Evolutionary conservation across 2,888 invertebrate species (phyloP).

Genomic region (Lagria hirta): DNA sequence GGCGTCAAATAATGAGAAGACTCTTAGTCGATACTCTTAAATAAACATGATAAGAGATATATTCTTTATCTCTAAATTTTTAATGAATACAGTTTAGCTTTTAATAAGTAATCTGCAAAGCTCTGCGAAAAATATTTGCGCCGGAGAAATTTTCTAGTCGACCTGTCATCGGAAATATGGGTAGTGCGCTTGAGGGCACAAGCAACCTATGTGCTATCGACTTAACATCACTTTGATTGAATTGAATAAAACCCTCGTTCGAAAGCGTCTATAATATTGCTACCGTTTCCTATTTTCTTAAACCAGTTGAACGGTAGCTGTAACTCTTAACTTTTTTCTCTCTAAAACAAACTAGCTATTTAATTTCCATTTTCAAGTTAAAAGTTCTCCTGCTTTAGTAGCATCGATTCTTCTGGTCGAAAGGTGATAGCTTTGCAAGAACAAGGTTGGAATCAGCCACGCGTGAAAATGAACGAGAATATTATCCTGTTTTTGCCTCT

Average conservation of each 20-base stretch:
- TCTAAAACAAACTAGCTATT: slow-evolving; percentile 20
- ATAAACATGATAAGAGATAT: no score
- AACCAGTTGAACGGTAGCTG: no score
- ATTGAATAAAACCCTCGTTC: slow-evolving; percentile 15
- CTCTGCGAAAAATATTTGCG: slow-evolving; percentile 31
- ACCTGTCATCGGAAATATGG: slow-evolving; percentile 30
- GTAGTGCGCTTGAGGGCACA: slow-evolving; percentile 20
- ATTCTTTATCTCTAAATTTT: no score
- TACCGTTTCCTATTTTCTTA: neutral
- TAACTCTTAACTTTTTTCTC: no score
- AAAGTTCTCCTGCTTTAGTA: slow-evolving; percentile 11
- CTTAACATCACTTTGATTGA: slow-evolving; percentile 26
- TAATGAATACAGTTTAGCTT: no score
- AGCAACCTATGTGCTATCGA: slow-evolving; percentile 17
- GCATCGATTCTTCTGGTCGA: slow-evolving; percentile 30
- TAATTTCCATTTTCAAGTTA: slow-evolving; percentile 10
- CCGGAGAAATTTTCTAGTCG: slow-evolving; percentile 32
- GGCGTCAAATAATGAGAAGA: no score
- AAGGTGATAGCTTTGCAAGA: slow-evolving; percentile 21
- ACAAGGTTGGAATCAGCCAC: slow-evolving; percentile 23
- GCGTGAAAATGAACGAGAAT: slow-evolving; percentile 18
- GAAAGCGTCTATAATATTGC: neutral
- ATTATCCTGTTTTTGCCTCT: slow-evolving; percentile 8
- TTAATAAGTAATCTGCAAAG: no score
- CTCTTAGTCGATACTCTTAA: no score